Evolutionary conservation across 1,140 invertebrate species (phyloP).

Genomic region (Stegodyphus mimosarum): DNA sequence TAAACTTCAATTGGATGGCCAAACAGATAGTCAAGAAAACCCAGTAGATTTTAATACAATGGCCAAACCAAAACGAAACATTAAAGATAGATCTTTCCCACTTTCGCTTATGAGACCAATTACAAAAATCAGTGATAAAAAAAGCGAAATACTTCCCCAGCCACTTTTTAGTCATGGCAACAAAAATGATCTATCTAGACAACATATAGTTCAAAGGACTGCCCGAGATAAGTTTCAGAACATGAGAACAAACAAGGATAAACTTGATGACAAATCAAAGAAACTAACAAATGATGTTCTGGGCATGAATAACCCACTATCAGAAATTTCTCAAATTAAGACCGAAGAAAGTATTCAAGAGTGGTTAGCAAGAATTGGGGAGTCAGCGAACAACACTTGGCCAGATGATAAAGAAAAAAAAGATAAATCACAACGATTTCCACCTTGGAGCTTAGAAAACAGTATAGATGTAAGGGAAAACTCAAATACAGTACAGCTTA

Average conservation of each 20-base stretch:
- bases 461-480: background rate
- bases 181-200: conserved; percentile 26
- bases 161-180: too few species aligned
- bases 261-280: background rate
- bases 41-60: background rate
- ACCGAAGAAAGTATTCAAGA: conserved; percentile 58
- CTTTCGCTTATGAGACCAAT: conserved; percentile 48
- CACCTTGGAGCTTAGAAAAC: background rate
- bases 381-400: background rate
- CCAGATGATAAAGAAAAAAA: background rate
- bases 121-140: conserved; percentile 30
- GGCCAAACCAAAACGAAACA: conserved; percentile 23
- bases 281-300: background rate
- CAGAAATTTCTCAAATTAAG: conserved; percentile 27
- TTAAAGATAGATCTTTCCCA: conserved; percentile 32
- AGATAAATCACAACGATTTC: background rate
- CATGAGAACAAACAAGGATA: background rate
- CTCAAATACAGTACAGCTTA: background rate
- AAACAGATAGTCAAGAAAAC: background rate
- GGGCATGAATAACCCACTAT: conserved; percentile 13
- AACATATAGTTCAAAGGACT: background rate
- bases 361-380: conserved; percentile 47
- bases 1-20: background rate
- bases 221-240: conserved; percentile 7
- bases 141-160: background rate